Percentiles rank a stretch among this genome's conserved stretches.
Conservation (phyloP, 2,113 vertebrate genomes). For the Cyprinodon variegatus region DNA sequence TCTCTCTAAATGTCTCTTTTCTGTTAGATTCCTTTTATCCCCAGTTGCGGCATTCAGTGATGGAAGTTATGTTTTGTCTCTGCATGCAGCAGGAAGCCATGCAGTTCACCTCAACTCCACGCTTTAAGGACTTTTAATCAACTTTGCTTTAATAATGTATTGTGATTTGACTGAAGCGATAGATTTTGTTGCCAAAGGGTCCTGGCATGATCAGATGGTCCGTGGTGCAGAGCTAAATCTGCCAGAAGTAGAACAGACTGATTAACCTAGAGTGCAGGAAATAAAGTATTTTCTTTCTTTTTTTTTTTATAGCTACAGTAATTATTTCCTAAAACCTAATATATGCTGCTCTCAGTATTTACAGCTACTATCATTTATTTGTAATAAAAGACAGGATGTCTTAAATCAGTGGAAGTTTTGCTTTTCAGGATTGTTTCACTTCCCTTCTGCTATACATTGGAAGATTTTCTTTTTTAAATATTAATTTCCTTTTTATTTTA, state of each 20-base stretch:
- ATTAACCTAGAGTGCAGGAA: neutral
- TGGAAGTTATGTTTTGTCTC: conserved; percentile 10
- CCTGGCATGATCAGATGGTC: neutral
- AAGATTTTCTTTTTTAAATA: neutral
- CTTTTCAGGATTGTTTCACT: neutral
- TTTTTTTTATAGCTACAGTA: no score
- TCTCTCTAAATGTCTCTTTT: neutral
- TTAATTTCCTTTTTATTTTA: neutral
- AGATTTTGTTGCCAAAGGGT: conserved; percentile 6
- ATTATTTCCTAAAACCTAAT: no score
- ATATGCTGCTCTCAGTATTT: no score
- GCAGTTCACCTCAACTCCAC: conserved; percentile 2
- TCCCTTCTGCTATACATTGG: neutral
- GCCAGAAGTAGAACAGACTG: conserved; percentile 5
- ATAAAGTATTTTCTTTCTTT: neutral
- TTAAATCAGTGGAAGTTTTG: neutral
- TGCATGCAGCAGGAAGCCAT: neutral
- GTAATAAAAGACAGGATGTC: no score
- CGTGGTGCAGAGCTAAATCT: neutral
- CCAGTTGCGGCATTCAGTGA: neutral
- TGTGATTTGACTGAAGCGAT: neutral
- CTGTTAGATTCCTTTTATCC: neutral
- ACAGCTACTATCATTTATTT: no score
- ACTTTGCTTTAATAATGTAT: neutral
- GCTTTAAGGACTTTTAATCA: neutral